A percentile compares a stretch with the other conserved stretches of the same genome.
These are phyloP conservation scores for Podarcis cretensis DNA, from an alignment of 2,113 vertebrate genomes.

Conservation along the genomic window DNA sequence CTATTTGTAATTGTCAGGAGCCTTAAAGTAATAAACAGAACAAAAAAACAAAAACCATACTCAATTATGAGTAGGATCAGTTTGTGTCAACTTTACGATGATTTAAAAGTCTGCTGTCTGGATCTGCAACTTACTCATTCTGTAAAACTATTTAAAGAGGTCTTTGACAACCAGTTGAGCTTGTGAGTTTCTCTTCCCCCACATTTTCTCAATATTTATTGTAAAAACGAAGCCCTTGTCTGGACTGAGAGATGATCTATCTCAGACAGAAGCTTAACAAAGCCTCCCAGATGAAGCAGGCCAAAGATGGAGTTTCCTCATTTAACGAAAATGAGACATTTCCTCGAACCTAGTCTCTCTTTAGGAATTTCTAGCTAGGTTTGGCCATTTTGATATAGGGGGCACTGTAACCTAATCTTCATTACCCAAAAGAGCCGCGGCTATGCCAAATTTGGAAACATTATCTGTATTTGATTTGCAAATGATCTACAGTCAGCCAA, in stretches of 20 bases:
- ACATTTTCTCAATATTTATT: conserved; percentile 20
- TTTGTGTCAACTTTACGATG: conserved; percentile 60
- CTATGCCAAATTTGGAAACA: neutral
- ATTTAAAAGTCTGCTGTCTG: conserved; percentile 66
- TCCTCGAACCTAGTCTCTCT: neutral
- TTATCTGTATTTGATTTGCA: neutral
- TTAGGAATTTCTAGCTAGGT: neutral
- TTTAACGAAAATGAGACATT: conserved; percentile 20
- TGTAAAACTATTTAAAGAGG: conserved; percentile 48
- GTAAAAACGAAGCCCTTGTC: conserved; percentile 50
- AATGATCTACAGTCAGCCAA: neutral
- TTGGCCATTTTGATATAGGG: neutral
- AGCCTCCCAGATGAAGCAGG: conserved; percentile 27
- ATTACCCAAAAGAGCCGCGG: neutral
- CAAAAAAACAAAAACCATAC: conserved; percentile 31
- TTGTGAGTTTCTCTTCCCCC: neutral
- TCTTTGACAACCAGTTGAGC: conserved; percentile 9
- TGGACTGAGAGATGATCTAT: conserved; percentile 39
- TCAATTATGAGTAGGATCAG: conserved; percentile 49
- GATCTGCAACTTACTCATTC: conserved; percentile 44
- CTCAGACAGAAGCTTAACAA: conserved; percentile 35
- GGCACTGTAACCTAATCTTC: neutral
- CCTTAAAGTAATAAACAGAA: conserved; percentile 35
- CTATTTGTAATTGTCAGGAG: conserved; percentile 58
- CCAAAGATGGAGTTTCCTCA: neutral